These are phyloP conservation scores for Rotaria magnacalcarata DNA, from an alignment of 2,888 invertebrate species.

Conservation along the genomic window DNA sequence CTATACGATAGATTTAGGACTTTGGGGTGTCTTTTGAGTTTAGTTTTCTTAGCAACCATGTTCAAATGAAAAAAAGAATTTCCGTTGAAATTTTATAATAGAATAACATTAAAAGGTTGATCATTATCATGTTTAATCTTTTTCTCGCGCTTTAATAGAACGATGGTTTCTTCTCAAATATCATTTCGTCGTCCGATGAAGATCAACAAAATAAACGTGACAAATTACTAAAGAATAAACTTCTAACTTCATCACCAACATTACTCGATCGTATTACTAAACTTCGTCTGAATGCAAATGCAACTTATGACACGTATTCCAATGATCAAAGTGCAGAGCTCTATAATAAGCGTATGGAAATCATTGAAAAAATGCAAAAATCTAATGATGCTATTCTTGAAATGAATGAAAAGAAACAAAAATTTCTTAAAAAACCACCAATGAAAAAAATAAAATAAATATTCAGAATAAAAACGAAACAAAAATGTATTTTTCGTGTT, in stretches of 20 bases:
- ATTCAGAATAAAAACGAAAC: background rate
- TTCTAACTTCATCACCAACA: background rate
- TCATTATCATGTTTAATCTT: constrained; percentile 19
- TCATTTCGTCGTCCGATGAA: constrained; percentile 8
- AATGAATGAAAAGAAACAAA: background rate
- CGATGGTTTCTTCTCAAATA: constrained; percentile 25
- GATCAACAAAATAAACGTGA: constrained; percentile 20
- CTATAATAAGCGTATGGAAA: background rate
- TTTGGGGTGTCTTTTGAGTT: too few relatives aligned
- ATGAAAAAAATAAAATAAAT: background rate
- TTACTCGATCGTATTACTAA: constrained; percentile 23
- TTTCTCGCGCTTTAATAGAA: background rate
- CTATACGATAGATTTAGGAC: too few relatives aligned
- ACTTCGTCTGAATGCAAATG: background rate
- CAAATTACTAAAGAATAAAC: background rate
- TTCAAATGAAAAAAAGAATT: too few relatives aligned
- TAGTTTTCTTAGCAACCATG: too few relatives aligned
- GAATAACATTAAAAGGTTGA: background rate
- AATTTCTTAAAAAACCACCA: background rate
- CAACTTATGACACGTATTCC: background rate
- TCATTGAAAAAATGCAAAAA: background rate
- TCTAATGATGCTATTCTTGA: background rate
- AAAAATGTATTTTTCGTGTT: too few relatives aligned
- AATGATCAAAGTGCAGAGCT: background rate
- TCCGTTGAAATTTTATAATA: too few relatives aligned